Conservation (phyloP, 2,113 vertebrate species). For the Harpagus bidentatus region DNA sequence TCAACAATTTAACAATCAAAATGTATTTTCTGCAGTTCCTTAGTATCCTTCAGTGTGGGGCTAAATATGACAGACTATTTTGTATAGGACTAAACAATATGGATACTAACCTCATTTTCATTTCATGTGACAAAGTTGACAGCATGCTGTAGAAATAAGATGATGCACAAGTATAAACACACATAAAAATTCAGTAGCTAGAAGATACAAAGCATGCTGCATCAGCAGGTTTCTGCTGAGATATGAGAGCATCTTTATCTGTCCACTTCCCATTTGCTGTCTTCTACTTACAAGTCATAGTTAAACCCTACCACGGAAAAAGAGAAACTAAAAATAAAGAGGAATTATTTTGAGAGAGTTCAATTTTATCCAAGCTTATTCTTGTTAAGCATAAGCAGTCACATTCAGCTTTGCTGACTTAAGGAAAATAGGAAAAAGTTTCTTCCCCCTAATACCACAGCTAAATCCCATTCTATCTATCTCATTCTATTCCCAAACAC, state of each 20-base stretch:
- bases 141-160: background rate
- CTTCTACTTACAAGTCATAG: background rate
- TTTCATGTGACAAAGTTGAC: background rate
- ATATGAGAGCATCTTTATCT: background rate
- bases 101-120: background rate
- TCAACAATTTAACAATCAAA: background rate
- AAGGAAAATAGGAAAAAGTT: background rate
- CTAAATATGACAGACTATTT: background rate
- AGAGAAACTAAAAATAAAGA: too few relatives aligned
- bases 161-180: background rate
- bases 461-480: background rate
- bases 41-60: background rate
- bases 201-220: background rate
- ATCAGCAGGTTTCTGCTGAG: background rate
- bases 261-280: background rate
- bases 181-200: background rate
- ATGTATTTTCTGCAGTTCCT: background rate
- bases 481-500: background rate
- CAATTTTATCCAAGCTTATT: background rate
- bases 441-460: background rate
- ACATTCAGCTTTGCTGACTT: background rate
- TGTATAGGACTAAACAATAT: background rate
- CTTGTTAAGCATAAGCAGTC: background rate
- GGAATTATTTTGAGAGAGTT: background rate
- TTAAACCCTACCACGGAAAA: background rate